Percentiles rank a stretch among this genome's conserved stretches.
Evolutionary conservation across 2,113 vertebrate genomes (phyloP).

Genomic region (Hippocampus comes): DNA sequence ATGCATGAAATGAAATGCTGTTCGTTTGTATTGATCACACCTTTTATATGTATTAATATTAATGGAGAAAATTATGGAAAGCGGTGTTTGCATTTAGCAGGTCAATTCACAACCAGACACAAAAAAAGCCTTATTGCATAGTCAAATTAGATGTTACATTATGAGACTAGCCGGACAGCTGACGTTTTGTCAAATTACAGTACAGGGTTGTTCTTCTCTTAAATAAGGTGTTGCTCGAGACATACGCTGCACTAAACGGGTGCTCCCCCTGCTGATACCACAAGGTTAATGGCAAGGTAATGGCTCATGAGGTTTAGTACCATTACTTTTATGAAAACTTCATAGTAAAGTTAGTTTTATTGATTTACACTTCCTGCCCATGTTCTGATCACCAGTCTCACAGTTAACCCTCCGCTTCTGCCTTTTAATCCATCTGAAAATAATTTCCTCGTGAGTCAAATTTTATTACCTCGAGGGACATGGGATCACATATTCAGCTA

Average conservation of each 20-base stretch:
- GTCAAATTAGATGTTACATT: not conserved
- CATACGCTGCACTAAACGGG: constrained; percentile 23
- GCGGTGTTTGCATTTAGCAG: not conserved
- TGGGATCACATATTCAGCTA: constrained; percentile 55
- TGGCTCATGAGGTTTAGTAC: constrained; percentile 19
- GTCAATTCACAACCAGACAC: not conserved
- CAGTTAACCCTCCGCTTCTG: constrained; percentile 8
- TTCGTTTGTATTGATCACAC: not conserved
- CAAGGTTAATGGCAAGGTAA: constrained; percentile 7
- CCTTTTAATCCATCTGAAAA: constrained; percentile 38
- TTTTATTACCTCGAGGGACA: constrained; percentile 56
- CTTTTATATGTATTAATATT: not conserved
- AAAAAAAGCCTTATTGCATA: not conserved
- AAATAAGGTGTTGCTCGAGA: constrained; percentile 45
- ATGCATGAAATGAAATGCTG: not conserved
- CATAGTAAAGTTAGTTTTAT: not conserved
- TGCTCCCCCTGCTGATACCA: constrained; percentile 69
- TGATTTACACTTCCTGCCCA: constrained; percentile 9
- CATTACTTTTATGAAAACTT: constrained; percentile 35
- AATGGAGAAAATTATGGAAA: not conserved
- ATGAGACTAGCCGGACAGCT: not conserved
- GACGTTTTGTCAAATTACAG: constrained; percentile 21
- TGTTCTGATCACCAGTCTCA: not conserved
- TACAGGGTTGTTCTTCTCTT: constrained; percentile 20
- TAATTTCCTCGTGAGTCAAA: constrained; percentile 61